Evolutionary conservation across 1,140 invertebrate genomes (phyloP), one percentile per base, ranked within the genome.

Genomic region (Pseudachorutes palmiensis): DNA sequence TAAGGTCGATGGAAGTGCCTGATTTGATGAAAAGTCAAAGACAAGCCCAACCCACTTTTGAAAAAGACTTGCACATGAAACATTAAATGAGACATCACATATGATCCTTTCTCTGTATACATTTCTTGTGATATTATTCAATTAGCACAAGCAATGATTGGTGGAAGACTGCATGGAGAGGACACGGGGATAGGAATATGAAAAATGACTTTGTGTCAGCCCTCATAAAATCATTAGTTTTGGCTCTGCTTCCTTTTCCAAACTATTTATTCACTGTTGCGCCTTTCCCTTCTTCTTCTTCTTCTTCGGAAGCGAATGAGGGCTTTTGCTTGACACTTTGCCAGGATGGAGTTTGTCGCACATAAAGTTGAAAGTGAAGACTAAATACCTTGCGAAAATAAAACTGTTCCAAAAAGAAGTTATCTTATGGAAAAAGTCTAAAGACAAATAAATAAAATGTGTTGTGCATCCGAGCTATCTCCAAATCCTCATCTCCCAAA

Each of bases 371-470:
- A 24, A 55, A 55, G 24, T 55, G 51, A 55, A 19, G 19, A 45
- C 51, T 55, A 55, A 55, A 24, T 55, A 55, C 51, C 51, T 55
- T 55, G 51, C 24, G 51, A 55, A 55, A 55, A 55, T 55, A 55
- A n/a, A n/a, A n/a, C n/a, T n/a, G n/a, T n/a, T n/a, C n/a, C n/a
- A n/a, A n/a, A n/a, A n/a, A 41, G 36, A 41, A 41, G 36, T 19
- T 5, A 9, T 9, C 5, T 9, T 5, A 19, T 9, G 36, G 12
- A 55, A 55, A 26, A 22, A 55, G 51, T 3, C 5, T 9, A 55
- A 55, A 55, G 24, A 16, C 12, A 55, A 55, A 55, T 55, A 55
- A 55, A 55, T 55, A 55, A 55, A 19, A 26, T 19, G 12, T 55
- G 12, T 5, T 55, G 12, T 55, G 12, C 24, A 12, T 55, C 14